A percentile compares a stretch with the other conserved stretches of the same genome.
Evolutionary conservation across 1,140 invertebrate species (phyloP).

Genomic region (Dendrolimus kikuchii): DNA sequence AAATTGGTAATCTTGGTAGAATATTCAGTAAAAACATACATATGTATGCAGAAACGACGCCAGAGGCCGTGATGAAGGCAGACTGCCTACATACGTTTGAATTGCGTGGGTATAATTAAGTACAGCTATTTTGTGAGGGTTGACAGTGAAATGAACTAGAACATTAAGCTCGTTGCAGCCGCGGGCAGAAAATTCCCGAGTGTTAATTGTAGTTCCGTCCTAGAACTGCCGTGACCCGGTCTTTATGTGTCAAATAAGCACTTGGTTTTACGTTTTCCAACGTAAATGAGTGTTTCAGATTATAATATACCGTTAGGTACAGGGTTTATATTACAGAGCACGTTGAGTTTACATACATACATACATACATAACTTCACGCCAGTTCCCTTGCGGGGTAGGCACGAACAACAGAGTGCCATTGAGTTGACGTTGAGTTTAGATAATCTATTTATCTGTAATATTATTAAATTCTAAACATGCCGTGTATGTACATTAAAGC

Average conservation of each 20-base stretch:
- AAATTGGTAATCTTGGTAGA: constrained; percentile 19
- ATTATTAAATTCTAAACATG: no score
- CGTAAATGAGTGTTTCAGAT: no score
- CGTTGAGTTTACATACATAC: no score
- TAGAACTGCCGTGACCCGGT: constrained; percentile 5
- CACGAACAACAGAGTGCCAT: no score
- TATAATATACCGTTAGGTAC: no score
- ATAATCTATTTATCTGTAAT: no score
- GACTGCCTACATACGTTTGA: not conserved
- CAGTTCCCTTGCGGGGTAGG: no score
- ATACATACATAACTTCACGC: no score
- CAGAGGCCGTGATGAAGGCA: not conserved
- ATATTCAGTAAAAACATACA: constrained; percentile 3
- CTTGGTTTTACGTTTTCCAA: no score
- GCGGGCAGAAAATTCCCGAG: constrained; percentile 15
- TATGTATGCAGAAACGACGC: constrained; percentile 5
- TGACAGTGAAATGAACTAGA: constrained; percentile 18
- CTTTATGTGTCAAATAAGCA: constrained; percentile 1
- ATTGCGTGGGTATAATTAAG: constrained; percentile 6
- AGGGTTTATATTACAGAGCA: no score
- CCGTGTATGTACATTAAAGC: no score
- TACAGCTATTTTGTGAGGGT: constrained; percentile 6
- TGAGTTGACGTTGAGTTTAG: no score
- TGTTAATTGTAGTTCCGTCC: constrained; percentile 19
- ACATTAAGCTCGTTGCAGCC: constrained; percentile 13